These are phyloP conservation scores for Actinernus sp. DNA, from an alignment of 92 coral and sea anemone species.

Conservation along the genomic window DNA sequence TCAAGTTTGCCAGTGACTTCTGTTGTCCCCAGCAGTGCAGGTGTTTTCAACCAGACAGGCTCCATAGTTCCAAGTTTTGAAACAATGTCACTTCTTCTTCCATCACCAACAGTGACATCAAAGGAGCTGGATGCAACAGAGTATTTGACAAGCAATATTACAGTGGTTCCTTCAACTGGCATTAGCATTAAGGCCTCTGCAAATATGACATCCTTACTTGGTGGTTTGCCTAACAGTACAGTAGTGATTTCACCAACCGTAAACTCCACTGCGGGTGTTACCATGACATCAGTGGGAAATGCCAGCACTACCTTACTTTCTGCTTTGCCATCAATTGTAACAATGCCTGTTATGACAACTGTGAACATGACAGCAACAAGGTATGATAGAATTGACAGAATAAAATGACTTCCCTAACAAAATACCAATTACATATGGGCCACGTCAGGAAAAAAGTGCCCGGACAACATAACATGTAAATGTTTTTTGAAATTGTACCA, in stretches of 20 bases:
- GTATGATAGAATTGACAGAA: slow-evolving; percentile 4
- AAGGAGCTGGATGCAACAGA: not conserved
- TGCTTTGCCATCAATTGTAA: slow-evolving; percentile 18
- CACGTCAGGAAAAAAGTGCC: too few relatives aligned
- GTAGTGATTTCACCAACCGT: not conserved
- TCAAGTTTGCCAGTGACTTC: slow-evolving; percentile 15
- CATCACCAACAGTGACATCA: slow-evolving; percentile 13
- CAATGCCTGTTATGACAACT: slow-evolving; percentile 26
- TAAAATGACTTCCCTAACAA: too few relatives aligned
- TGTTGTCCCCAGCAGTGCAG: slow-evolving; percentile 1
- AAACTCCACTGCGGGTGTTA: not conserved
- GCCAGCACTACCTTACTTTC: slow-evolving; percentile 5
- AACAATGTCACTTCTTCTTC: slow-evolving; percentile 1
- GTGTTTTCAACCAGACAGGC: slow-evolving; percentile 11
- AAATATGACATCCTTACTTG: not conserved
- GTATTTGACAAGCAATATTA: slow-evolving; percentile 13
- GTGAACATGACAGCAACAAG: slow-evolving; percentile 19
- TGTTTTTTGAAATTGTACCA: too few relatives aligned
- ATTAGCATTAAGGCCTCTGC: not conserved
- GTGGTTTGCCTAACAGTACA: not conserved
- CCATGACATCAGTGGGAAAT: not conserved
- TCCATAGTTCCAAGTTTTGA: slow-evolving; percentile 30
- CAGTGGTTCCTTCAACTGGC: slow-evolving; percentile 2
- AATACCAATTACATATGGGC: too few relatives aligned
- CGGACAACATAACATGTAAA: too few relatives aligned